phyloP scores from a whole-genome alignment of 2,888 invertebrate species.

The Xylota segnis region DNA sequence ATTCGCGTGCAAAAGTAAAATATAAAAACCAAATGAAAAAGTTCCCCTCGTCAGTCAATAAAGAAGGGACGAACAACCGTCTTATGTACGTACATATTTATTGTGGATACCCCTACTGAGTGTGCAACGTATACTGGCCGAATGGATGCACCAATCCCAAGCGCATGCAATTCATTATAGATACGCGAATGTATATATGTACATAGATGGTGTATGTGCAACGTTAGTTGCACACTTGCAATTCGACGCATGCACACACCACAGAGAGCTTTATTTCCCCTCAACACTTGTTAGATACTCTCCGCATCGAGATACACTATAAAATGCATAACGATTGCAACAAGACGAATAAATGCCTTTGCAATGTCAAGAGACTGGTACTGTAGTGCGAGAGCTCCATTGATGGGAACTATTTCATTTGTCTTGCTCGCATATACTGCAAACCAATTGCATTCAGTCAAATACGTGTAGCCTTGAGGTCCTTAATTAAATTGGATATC shows the following conservation, averaged over 20 bases:
- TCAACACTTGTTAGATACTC: constrained; percentile 48
- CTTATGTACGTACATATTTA: constrained; percentile 40
- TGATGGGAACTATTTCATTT: neutral
- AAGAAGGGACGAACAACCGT: constrained; percentile 58
- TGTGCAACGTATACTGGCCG: constrained; percentile 51
- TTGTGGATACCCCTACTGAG: constrained; percentile 33
- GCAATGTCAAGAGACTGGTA: neutral
- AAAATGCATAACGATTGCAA: constrained; percentile 53
- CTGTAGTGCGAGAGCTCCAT: neutral
- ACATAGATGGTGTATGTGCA: constrained; percentile 36
- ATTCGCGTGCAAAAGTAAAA: constrained; percentile 51
- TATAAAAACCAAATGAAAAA: constrained; percentile 44
- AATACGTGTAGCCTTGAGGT: neutral
- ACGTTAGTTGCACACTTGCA: constrained; percentile 65
- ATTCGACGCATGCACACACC: constrained; percentile 70
- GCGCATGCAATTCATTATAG: constrained; percentile 62
- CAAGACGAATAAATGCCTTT: neutral
- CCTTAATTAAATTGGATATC: too few relatives aligned
- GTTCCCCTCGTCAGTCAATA: constrained; percentile 45
- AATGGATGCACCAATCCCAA: constrained; percentile 68
- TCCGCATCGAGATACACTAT: neutral
- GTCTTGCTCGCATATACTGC: neutral
- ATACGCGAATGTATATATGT: constrained; percentile 18
- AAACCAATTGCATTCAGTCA: neutral
- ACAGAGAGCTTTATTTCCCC: constrained; percentile 65